These are phyloP conservation scores for Chironomus tepperi DNA, from an alignment of 1,140 invertebrate species.

Conservation along the genomic window DNA sequence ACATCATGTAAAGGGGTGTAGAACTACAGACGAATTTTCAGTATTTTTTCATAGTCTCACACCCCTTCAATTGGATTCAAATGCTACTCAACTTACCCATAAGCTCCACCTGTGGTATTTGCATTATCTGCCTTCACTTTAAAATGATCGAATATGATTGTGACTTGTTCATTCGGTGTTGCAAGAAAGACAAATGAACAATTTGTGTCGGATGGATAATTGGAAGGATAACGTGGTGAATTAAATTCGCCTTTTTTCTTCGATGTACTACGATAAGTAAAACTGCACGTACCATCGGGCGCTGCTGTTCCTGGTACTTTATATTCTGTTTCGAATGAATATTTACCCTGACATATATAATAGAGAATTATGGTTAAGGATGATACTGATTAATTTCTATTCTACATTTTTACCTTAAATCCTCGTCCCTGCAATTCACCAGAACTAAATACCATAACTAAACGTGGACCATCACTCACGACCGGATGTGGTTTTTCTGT, in stretches of 20 bases:
- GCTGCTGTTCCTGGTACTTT: constrained; percentile 90
- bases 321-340: constrained; percentile 58
- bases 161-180: constrained; percentile 81
- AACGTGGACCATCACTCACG: constrained; percentile 80
- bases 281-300: constrained; percentile 80
- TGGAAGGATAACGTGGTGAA: constrained; percentile 89
- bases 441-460: constrained; percentile 88
- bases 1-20: no score
- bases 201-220: constrained; percentile 87
- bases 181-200: constrained; percentile 86
- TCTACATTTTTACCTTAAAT: constrained; percentile 68
- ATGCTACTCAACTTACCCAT: constrained; percentile 53
- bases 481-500: constrained; percentile 54
- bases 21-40: neutral
- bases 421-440: constrained; percentile 79
- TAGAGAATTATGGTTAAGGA: constrained; percentile 60
- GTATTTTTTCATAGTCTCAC: neutral
- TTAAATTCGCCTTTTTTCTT: constrained; percentile 86
- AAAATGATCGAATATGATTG: constrained; percentile 87
- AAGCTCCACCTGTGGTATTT: constrained; percentile 51
- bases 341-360: constrained; percentile 30
- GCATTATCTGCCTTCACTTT: constrained; percentile 64
- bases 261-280: constrained; percentile 79
- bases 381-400: neutral
- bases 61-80: no score